Evolutionary conservation across 2,797 vertebrate genomes (phyloP).

Genomic region (Sibirionetta formosa): DNA sequence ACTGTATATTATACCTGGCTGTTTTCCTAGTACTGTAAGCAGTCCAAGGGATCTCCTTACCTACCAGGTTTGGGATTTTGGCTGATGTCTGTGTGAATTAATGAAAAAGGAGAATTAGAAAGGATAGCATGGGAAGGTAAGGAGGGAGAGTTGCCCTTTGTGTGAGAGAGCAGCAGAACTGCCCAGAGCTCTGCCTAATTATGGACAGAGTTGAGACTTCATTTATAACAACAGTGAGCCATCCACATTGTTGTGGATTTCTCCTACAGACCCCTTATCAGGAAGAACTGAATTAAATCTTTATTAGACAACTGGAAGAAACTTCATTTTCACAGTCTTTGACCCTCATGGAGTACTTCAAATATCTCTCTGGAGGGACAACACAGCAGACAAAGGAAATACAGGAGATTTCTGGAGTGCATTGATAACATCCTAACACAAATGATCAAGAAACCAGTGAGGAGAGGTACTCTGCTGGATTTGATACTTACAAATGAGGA

Average conservation of each 20-base stretch:
- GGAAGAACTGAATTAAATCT: neutral
- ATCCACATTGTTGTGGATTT: neutral
- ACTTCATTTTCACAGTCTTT: neutral
- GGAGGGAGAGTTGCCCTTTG: neutral
- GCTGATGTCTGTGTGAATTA: neutral
- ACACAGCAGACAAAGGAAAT: neutral
- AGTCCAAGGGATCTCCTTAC: neutral
- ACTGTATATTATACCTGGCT: neutral
- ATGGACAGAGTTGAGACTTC: neutral
- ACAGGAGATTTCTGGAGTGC: neutral
- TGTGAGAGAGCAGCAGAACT: neutral
- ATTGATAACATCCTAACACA: neutral
- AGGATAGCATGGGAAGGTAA: neutral
- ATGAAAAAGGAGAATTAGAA: conserved; percentile 4
- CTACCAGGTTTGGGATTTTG: neutral
- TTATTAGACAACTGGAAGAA: neutral
- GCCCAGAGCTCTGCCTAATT: neutral
- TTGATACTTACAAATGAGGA: neutral
- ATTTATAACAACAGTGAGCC: neutral
- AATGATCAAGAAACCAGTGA: neutral
- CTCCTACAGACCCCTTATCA: neutral
- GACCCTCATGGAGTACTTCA: neutral
- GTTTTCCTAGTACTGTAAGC: neutral
- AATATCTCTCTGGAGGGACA: neutral
- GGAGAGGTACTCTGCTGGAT: neutral